Evolutionary conservation across 92 coral and sea anemone genomes (phyloP).

Genomic region (Pocillopora meandrina): DNA sequence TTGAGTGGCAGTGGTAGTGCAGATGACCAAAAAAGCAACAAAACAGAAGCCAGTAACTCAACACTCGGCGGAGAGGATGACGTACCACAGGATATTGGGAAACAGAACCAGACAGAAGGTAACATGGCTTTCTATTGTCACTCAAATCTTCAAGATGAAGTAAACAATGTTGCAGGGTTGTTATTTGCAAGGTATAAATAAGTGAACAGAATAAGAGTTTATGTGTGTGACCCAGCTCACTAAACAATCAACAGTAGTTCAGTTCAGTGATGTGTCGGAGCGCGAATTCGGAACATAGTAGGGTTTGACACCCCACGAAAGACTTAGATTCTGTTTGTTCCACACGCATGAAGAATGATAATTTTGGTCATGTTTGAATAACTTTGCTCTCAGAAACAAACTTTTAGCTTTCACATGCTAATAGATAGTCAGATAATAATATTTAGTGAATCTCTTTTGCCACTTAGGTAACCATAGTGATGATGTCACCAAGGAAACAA

Average conservation of each 20-base stretch:
- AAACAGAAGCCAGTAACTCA: conserved; percentile 14
- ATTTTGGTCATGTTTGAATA: no score
- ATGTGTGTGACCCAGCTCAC: no score
- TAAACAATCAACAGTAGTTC: not conserved
- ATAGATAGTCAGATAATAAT: not conserved
- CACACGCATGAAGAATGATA: no score
- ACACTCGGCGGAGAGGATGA: conserved; percentile 29
- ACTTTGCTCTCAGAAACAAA: no score
- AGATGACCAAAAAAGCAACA: conserved; percentile 2
- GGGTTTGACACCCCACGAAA: no score
- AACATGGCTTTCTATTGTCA: not conserved
- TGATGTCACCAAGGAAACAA: conserved; percentile 23
- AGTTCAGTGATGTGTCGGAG: not conserved
- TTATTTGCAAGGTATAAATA: no score
- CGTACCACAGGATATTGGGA: not conserved
- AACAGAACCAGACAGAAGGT: conserved; percentile 41
- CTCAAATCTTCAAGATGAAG: not conserved
- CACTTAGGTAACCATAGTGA: not conserved
- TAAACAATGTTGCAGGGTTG: no score
- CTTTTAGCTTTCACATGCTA: not conserved
- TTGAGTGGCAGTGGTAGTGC: conserved; percentile 53
- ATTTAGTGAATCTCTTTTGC: not conserved
- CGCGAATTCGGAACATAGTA: not conserved
- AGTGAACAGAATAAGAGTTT: no score
- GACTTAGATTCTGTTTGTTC: no score